Evolutionary conservation across 2,797 vertebrate species (phyloP).

Genomic region (Cynopterus sphinx): DNA sequence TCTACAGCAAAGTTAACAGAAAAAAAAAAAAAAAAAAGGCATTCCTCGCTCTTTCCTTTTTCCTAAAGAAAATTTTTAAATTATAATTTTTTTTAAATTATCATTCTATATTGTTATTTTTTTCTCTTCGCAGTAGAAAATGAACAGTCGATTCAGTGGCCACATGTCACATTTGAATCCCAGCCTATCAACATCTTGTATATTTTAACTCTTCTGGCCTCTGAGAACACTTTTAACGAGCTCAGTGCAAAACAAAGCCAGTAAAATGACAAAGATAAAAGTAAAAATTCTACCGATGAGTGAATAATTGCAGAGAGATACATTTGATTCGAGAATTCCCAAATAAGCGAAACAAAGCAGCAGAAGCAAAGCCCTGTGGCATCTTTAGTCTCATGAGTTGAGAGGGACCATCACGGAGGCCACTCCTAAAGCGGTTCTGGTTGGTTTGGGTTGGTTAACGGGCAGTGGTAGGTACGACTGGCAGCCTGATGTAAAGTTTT

Average conservation of each 20-base stretch:
- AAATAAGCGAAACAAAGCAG: background rate
- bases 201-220: background rate
- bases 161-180: background rate
- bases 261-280: background rate
- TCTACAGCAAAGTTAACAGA: background rate
- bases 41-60: background rate
- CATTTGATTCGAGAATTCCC: background rate
- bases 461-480: background rate
- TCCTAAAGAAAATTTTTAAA: background rate
- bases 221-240: background rate
- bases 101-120: background rate
- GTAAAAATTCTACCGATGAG: background rate
- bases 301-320: background rate
- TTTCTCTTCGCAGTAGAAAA: background rate
- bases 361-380: background rate
- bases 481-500: background rate
- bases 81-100: background rate
- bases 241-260: background rate
- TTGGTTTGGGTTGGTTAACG: background rate
- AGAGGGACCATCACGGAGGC: background rate
- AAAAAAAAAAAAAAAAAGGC: background rate
- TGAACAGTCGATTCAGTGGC: background rate
- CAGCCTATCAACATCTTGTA: background rate
- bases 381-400: background rate
- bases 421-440: background rate